Evolutionary conservation across 2,888 invertebrate genomes (phyloP).

Genomic region (Temnothorax unifasciatus): DNA sequence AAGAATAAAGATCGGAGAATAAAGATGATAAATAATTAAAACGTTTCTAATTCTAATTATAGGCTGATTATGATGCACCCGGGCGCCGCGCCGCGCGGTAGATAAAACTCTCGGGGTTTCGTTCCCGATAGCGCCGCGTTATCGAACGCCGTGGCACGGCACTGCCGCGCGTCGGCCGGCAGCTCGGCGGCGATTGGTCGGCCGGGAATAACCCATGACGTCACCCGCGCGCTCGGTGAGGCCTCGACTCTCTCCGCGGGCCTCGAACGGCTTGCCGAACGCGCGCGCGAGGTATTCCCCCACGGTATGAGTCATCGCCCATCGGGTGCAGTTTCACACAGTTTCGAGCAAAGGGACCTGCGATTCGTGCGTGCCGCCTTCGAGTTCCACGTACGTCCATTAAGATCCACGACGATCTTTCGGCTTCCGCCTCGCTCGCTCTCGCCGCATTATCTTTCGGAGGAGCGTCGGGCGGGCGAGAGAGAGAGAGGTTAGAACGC

Average conservation of each 20-base stretch:
- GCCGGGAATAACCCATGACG: conserved; percentile 75
- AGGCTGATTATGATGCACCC: background rate
- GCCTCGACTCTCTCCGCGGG: conserved; percentile 62
- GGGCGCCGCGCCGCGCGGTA: conserved; percentile 15
- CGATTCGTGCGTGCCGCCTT: conserved; percentile 66
- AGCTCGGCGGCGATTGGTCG: conserved; percentile 65
- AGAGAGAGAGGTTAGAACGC: conserved; percentile 60
- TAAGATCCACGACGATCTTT: conserved; percentile 12
- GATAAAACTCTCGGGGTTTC: conserved; percentile 8
- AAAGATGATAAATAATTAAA: background rate
- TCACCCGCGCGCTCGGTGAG: conserved; percentile 67
- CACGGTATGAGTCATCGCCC: conserved; percentile 85
- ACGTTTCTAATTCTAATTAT: conserved; percentile 34
- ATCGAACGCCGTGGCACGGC: conserved; percentile 38
- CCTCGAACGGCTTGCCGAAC: conserved; percentile 69
- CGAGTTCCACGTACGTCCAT: conserved; percentile 56
- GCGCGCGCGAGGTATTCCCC: conserved; percentile 84
- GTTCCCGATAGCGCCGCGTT: conserved; percentile 33
- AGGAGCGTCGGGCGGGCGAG: background rate
- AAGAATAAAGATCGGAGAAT: background rate
- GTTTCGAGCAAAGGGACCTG: conserved; percentile 77
- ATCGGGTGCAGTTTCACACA: conserved; percentile 82
- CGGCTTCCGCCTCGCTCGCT: background rate
- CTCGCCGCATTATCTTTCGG: background rate
- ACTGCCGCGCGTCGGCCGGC: conserved; percentile 31